Conservation (phyloP, 2,113 vertebrate species). For the Cisticola juncidis region DNA sequence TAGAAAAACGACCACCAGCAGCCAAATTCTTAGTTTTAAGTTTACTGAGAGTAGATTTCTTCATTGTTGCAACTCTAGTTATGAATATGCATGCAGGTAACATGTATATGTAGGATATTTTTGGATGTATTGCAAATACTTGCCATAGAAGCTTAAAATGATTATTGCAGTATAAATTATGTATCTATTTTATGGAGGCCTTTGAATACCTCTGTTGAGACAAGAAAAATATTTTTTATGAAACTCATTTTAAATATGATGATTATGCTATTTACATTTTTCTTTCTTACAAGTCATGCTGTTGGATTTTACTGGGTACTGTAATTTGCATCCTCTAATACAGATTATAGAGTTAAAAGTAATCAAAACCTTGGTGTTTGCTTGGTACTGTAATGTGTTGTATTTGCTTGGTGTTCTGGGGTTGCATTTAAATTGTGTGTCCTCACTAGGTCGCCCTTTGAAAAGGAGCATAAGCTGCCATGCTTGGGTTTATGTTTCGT, state of each 20-base stretch:
- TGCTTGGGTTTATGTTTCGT: background rate
- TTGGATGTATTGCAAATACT: background rate
- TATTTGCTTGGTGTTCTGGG: background rate
- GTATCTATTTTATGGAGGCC: background rate
- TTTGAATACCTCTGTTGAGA: background rate
- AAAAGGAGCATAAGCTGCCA: background rate
- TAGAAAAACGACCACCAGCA: background rate
- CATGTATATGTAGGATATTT: background rate
- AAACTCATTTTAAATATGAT: background rate
- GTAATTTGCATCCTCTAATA: background rate
- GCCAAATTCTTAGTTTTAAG: background rate
- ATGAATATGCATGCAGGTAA: background rate
- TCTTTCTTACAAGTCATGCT: background rate
- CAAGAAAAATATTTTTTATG: background rate
- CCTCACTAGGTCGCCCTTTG: background rate
- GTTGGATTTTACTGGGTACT: background rate
- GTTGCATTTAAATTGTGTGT: background rate
- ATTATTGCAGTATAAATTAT: background rate
- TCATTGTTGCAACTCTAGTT: background rate
- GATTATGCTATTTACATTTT: background rate
- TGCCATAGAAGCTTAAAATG: background rate
- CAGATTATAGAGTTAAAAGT: background rate
- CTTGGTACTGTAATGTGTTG: background rate
- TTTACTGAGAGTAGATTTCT: conserved; percentile 5
- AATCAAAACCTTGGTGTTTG: background rate